Evolutionary conservation across 2,113 vertebrate genomes (phyloP), one percentile per base, ranked within the genome.

Genomic region (Rhegmatorhina hoffmannsi): DNA sequence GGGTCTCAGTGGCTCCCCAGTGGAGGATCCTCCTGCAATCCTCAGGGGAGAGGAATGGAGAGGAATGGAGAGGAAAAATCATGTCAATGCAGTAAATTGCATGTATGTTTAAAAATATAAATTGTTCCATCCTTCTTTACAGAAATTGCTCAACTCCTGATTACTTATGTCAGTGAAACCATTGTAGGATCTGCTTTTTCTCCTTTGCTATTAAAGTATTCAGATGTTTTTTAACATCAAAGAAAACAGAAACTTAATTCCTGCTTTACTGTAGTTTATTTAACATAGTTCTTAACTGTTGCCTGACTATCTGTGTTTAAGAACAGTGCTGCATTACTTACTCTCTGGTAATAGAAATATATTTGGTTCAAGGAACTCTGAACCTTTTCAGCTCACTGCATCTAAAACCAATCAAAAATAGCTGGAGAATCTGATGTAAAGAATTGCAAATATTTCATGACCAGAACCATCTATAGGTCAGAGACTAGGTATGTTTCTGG

Each of bases 351-450:
- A 44, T 36, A 66, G 68, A 86, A 78, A 64, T 13, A 5, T 9
- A 59, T 84, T 91, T 79, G 17, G 5, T 79, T 79, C 36, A 36
- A 47, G 43, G 76, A 68, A 91, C 75, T 49, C 67, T 81, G 81
- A 68, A 76, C 52, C 79, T 53, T 23, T 63, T 83, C 46, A 46
- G 13, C 20, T 68, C 20, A 25, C 18, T 50, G 52, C 60, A 36
- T 36, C 44, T 76, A 68, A 92, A 95, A 73, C 43, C 73, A 76
- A 74, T 47, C 67, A 40, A 86, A 94, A 96, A 78, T 76, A 95
- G 12, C 47, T 92, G 47, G 26, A 89, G 64, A 84, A 18, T 46
- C 31, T 34, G 17, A 67, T 86, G 38, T 26, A 67, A 77, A 60
- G 76, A 68, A 52, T 55, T 31, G 23, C 63, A 72, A 50, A 10